These are phyloP conservation scores for Cyphomyrus plagiostoma DNA, from an alignment of 2,113 vertebrate species.

Conservation along the genomic window DNA sequence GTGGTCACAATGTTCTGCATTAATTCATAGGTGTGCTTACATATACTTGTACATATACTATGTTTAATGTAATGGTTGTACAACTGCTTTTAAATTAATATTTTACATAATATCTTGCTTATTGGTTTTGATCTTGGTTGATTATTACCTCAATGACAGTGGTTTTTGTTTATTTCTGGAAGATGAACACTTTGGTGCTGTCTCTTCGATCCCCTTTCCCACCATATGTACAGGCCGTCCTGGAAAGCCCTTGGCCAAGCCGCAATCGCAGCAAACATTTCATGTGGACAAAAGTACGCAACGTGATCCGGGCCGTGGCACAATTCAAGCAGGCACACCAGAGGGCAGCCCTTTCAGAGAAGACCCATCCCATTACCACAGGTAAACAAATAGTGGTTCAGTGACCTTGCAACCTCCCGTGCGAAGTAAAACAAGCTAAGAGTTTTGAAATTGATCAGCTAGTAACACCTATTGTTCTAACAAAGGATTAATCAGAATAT, in stretches of 20 bases:
- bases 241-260: constrained; percentile 92
- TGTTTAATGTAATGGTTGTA: neutral
- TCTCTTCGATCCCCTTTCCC: neutral
- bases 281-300: constrained; percentile 92
- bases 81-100: neutral
- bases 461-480: neutral
- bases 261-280: constrained; percentile 87
- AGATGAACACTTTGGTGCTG: neutral
- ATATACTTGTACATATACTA: neutral
- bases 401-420: neutral
- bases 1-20: no score
- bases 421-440: neutral
- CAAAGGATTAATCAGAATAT: neutral
- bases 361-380: constrained; percentile 49
- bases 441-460: neutral
- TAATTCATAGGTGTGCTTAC: neutral
- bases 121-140: neutral
- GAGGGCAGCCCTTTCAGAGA: constrained; percentile 49
- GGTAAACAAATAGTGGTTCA: constrained; percentile 54
- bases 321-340: constrained; percentile 78
- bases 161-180: constrained; percentile 8
- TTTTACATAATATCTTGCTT: neutral
- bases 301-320: constrained; percentile 74
- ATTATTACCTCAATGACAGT: neutral
- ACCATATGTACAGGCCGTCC: constrained; percentile 69